Evolutionary conservation across 2,888 invertebrate species (phyloP).

Genomic region (Phaedon cochleariae): DNA sequence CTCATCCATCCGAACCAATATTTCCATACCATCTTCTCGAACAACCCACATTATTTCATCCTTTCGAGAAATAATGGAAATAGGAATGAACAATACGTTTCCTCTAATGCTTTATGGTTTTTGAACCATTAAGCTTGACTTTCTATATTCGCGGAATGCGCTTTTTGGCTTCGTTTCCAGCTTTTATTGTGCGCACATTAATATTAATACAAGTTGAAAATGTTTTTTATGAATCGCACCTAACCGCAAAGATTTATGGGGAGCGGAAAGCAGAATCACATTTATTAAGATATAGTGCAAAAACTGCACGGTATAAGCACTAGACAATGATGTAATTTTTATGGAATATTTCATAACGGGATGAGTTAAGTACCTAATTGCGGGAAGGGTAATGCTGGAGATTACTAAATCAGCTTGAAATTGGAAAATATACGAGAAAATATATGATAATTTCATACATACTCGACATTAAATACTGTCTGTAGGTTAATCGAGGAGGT

Average conservation of each 20-base stretch:
- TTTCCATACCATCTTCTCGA: too few species aligned
- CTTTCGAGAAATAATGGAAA: background rate
- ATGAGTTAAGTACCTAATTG: too few species aligned
- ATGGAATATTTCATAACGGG: background rate
- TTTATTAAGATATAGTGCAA: slow-evolving; percentile 40
- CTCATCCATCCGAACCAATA: too few species aligned
- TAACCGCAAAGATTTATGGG: slow-evolving; percentile 49
- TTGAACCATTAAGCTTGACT: slow-evolving; percentile 31
- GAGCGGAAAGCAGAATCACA: slow-evolving; percentile 40
- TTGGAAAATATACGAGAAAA: too few species aligned
- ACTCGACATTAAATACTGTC: too few species aligned
- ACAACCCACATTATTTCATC: background rate
- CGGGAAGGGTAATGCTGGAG: too few species aligned
- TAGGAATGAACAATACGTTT: slow-evolving; percentile 15
- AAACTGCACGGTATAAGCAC: too few species aligned
- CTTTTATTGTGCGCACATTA: slow-evolving; percentile 52
- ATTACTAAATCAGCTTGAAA: too few species aligned
- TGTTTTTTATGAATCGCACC: slow-evolving; percentile 49
- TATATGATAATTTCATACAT: too few species aligned
- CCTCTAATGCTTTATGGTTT: slow-evolving; percentile 23
- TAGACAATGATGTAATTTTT: background rate
- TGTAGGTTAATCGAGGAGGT: too few species aligned
- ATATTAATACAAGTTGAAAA: slow-evolving; percentile 53
- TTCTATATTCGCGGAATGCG: slow-evolving; percentile 35
- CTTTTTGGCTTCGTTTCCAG: slow-evolving; percentile 42